Conservation (phyloP, 2,113 vertebrate species). For the Cnemophilus loriae region DNA sequence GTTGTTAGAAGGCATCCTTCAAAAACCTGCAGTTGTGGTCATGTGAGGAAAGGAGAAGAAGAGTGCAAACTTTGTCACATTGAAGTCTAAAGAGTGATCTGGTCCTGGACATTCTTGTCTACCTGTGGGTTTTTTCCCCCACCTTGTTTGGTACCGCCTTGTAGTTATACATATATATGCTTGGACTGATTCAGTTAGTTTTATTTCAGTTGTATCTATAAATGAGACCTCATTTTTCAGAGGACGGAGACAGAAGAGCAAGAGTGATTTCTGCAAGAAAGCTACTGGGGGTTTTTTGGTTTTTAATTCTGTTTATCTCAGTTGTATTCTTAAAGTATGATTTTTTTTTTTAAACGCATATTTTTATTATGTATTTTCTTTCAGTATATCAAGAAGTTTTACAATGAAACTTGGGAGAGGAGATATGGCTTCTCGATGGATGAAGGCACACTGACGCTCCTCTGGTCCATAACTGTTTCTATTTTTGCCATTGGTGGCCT, state of each 20-base stretch:
- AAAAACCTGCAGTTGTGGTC: neutral
- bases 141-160: neutral
- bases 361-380: conserved; percentile 1
- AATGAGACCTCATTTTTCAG: neutral
- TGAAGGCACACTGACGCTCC: conserved; percentile 72
- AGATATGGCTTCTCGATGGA: conserved; percentile 70
- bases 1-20: neutral
- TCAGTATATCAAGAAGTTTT: conserved; percentile 89
- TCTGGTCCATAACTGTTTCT: conserved; percentile 94
- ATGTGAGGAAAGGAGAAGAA: neutral
- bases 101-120: neutral
- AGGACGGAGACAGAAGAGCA: neutral
- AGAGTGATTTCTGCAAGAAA: neutral
- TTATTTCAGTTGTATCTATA: neutral
- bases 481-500: conserved; percentile 92
- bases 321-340: neutral
- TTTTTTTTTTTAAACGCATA: neutral
- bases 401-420: conserved; percentile 84
- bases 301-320: neutral
- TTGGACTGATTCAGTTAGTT: neutral
- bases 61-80: neutral
- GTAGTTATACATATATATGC: neutral
- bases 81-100: neutral
- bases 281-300: accelerated
- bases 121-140: neutral